Evolutionary conservation across 2,888 invertebrate genomes (phyloP).

Genomic region (Nycteola revayana): DNA sequence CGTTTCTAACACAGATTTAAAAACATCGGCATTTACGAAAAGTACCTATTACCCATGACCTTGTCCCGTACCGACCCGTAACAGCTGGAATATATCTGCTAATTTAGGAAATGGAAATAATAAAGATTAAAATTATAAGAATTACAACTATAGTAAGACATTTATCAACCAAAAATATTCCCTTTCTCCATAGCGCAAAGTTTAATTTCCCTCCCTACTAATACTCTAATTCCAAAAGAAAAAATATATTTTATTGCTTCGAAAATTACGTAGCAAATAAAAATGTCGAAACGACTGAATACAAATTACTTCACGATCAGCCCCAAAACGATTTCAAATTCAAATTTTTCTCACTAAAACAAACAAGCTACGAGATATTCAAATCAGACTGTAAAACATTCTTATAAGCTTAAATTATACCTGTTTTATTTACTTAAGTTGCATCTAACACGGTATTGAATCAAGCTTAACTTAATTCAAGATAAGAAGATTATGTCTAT

Average conservation of each 20-base stretch:
- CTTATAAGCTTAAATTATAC: conserved; percentile 16
- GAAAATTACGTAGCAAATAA: conserved; percentile 9
- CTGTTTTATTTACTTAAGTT: conserved; percentile 18
- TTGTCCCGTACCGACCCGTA: too few species aligned
- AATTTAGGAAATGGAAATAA: too few species aligned
- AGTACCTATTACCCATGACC: too few species aligned
- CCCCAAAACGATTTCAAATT: conserved; percentile 15
- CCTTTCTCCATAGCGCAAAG: conserved; percentile 8
- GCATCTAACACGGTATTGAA: conserved; percentile 4
- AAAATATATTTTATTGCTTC: conserved; percentile 20
- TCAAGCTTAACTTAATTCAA: conserved; percentile 14
- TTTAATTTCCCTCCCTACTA: conserved; percentile 1
- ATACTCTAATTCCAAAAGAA: not conserved
- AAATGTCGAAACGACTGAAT: conserved; percentile 14
- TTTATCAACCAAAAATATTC: conserved; percentile 5
- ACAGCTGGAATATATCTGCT: too few species aligned
- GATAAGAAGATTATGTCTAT: conserved; percentile 35
- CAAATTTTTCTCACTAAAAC: conserved; percentile 7
- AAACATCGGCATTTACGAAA: too few species aligned
- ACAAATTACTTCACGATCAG: conserved; percentile 13
- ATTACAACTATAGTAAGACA: too few species aligned
- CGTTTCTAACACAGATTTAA: too few species aligned
- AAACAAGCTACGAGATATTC: conserved; percentile 21
- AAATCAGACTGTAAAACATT: conserved; percentile 27
- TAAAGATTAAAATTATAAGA: too few species aligned